phyloP scores from a whole-genome alignment of 1,140 invertebrate species.

The Drosophila tsacasi region DNA sequence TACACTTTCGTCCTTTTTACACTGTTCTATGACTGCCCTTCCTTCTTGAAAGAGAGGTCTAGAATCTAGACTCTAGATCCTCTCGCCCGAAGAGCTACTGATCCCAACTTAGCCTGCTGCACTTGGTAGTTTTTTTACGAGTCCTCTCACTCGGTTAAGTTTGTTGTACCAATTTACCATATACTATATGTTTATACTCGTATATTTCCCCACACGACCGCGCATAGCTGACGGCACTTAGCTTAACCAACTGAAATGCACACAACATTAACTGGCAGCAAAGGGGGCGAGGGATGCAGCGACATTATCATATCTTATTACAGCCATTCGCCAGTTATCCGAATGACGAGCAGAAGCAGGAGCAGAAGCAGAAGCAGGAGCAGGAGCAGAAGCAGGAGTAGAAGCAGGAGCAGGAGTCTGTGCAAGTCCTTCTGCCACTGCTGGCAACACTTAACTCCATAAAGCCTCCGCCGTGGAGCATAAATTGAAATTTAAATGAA shows the following conservation, averaged over 20 bases:
- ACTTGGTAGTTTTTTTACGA: neutral
- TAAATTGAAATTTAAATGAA: constrained; percentile 75
- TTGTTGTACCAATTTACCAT: constrained; percentile 16
- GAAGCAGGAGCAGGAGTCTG: neutral
- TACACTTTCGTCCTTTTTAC: neutral
- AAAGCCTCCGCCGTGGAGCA: constrained; percentile 21
- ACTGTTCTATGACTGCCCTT: neutral
- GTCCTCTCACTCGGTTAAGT: neutral
- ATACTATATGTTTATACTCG: neutral
- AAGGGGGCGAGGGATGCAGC: constrained; percentile 1
- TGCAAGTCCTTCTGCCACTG: constrained; percentile 10
- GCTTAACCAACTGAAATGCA: constrained; percentile 56
- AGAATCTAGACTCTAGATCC: too few species aligned
- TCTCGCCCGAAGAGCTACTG: too few species aligned
- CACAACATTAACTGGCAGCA: constrained; percentile 49
- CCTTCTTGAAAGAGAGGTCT: neutral
- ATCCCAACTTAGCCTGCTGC: neutral
- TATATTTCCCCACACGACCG: constrained; percentile 4
- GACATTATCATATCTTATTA: constrained; percentile 55
- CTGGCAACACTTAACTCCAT: constrained; percentile 32
- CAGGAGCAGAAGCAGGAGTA: neutral
- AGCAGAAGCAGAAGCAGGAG: neutral
- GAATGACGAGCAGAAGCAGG: constrained; percentile 11
- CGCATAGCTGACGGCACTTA: constrained; percentile 35
- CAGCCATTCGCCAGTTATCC: constrained; percentile 34